Conservation (phyloP, 1,140 invertebrate species). For the Palaemon carinicauda region DNA sequence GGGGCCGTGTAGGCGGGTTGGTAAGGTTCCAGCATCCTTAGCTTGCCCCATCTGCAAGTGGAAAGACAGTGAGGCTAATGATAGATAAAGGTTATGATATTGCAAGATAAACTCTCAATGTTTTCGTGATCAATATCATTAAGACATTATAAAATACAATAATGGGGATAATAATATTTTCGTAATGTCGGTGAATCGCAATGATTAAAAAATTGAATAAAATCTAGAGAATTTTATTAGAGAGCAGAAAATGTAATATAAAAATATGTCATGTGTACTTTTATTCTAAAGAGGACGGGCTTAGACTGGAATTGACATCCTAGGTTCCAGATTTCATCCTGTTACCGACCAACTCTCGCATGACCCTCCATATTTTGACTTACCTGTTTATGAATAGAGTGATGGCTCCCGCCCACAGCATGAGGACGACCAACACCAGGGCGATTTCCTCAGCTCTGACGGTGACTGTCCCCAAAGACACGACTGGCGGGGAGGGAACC, state of each 20-base stretch:
- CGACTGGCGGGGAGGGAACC: conserved; percentile 22
- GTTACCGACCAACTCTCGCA: background rate
- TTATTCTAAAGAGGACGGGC: too few species aligned
- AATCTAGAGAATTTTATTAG: too few species aligned
- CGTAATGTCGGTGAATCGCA: too few species aligned
- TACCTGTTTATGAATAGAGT: conserved; percentile 50
- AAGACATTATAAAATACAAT: background rate
- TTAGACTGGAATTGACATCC: too few species aligned
- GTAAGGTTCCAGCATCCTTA: conserved; percentile 86
- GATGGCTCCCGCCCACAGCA: conserved; percentile 43
- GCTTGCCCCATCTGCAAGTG: conserved; percentile 80
- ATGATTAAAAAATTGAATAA: too few species aligned
- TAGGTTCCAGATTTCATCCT: background rate
- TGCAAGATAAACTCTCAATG: too few species aligned
- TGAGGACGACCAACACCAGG: conserved; percentile 39
- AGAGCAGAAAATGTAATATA: too few species aligned
- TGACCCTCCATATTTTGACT: background rate
- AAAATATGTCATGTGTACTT: too few species aligned
- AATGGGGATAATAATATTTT: too few species aligned
- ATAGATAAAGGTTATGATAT: background rate
- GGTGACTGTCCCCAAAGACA: conserved; percentile 30
- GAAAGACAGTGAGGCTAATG: background rate
- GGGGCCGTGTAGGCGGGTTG: conserved; percentile 79
- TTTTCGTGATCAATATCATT: background rate
- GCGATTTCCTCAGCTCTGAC: conserved; percentile 43